phyloP scores from a whole-genome alignment of 2,888 invertebrate species.

The Cordilura impudica region DNA sequence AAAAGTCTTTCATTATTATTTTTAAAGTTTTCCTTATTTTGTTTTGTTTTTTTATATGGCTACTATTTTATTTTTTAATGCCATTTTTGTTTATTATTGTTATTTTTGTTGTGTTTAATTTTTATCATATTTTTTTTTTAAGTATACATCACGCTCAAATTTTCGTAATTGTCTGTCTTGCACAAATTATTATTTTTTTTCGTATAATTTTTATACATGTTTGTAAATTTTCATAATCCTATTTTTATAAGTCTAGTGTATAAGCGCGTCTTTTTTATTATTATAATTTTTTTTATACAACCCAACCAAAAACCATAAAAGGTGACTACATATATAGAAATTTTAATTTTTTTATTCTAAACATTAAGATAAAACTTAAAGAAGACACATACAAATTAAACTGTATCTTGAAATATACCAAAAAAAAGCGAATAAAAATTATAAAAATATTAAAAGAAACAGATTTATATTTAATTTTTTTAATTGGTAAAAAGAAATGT shows the following conservation, averaged over 20 bases:
- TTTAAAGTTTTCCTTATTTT: slow-evolving; percentile 24
- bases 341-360: slow-evolving; percentile 31
- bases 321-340: slow-evolving; percentile 41
- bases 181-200: slow-evolving; percentile 45
- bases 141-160: slow-evolving; percentile 54
- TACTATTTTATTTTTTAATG: slow-evolving; percentile 53
- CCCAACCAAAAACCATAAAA: neutral
- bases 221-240: slow-evolving; percentile 31
- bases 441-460: neutral
- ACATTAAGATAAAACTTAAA: slow-evolving; percentile 33
- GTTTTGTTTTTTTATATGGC: slow-evolving; percentile 22
- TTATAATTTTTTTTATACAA: slow-evolving; percentile 10
- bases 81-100: slow-evolving; percentile 51
- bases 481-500: no score
- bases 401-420: slow-evolving; percentile 41
- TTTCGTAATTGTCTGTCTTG: slow-evolving; percentile 42
- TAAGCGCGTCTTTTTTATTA: slow-evolving; percentile 15
- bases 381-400: slow-evolving; percentile 15
- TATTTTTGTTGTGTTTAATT: slow-evolving; percentile 51
- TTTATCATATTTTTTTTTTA: slow-evolving; percentile 31
- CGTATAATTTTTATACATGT: slow-evolving; percentile 17
- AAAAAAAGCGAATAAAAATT: slow-evolving; percentile 37
- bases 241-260: slow-evolving; percentile 26
- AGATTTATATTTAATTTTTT: no score
- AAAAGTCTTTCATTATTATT: slow-evolving; percentile 22